Conservation (phyloP, 2,797 vertebrate species). For the Coregonus ussuriensis region DNA sequence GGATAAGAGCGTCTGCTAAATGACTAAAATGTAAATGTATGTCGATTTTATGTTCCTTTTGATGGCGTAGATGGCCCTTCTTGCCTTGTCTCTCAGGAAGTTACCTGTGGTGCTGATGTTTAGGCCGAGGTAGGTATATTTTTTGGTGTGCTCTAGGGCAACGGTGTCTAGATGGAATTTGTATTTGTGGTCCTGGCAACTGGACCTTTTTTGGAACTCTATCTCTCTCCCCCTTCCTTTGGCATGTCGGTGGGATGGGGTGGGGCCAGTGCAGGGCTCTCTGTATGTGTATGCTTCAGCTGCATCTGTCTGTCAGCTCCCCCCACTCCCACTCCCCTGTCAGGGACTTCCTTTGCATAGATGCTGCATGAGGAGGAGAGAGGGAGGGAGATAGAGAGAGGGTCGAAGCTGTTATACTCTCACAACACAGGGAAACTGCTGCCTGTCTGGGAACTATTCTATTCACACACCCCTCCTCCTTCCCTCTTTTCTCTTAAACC, state of each 20-base stretch:
- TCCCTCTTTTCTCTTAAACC: constrained; percentile 33
- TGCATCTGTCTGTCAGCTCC: constrained; percentile 71
- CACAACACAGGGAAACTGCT: constrained; percentile 48
- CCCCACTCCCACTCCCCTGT: background rate
- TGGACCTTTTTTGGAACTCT: no score
- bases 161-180: no score
- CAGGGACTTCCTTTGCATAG: constrained; percentile 55
- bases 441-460: constrained; percentile 60
- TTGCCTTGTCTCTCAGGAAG: no score
- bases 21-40: no score
- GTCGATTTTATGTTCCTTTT: no score
- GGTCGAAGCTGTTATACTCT: constrained; percentile 32
- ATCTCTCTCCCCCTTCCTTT: constrained; percentile 10
- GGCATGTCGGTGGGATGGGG: constrained; percentile 16
- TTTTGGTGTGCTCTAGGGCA: no score
- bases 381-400: constrained; percentile 28
- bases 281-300: constrained; percentile 56
- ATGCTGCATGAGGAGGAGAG: constrained; percentile 40
- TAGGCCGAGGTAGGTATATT: no score
- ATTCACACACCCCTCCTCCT: constrained; percentile 22
- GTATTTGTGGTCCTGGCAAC: no score
- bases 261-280: constrained; percentile 19
- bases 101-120: no score
- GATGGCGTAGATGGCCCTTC: no score
- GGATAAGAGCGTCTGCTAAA: no score